Percentiles rank a stretch among this genome's conserved stretches.
Evolutionary conservation across 1,140 invertebrate species (phyloP).

Genomic region (Musca domestica): DNA sequence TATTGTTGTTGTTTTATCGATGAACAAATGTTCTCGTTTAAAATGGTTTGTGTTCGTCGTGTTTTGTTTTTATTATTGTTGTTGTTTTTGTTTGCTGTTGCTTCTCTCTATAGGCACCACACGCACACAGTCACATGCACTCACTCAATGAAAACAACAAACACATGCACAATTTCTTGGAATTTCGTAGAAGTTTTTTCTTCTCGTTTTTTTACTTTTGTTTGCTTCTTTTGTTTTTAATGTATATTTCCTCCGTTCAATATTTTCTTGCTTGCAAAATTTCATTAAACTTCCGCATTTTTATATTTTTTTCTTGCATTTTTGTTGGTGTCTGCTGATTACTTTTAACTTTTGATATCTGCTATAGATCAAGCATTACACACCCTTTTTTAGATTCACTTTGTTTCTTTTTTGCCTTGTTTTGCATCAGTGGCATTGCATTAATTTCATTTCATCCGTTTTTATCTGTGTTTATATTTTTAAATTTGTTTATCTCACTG

Average conservation of each 20-base stretch:
- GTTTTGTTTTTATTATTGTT: neutral
- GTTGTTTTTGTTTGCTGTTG: slow-evolving; percentile 5
- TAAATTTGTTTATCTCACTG: no score
- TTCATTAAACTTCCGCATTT: slow-evolving; percentile 19
- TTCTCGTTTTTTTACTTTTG: neutral
- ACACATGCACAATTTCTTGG: neutral
- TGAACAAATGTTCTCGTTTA: no score
- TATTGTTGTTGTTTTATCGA: neutral
- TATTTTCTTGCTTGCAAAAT: neutral
- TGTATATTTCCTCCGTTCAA: slow-evolving; percentile 25
- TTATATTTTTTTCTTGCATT: slow-evolving; percentile 15
- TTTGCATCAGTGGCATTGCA: no score
- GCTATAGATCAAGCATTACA: neutral
- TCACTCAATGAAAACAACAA: no score
- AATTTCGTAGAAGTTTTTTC: slow-evolving; percentile 26
- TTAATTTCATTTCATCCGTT: no score
- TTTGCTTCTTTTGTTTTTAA: slow-evolving; percentile 2
- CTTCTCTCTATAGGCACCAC: neutral
- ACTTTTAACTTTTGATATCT: no score
- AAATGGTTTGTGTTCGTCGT: neutral
- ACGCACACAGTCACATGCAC: no score
- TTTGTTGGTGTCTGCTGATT: neutral
- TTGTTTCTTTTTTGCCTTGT: no score
- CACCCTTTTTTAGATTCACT: slow-evolving; percentile 11
- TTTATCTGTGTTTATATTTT: no score